phyloP scores from a whole-genome alignment of 2,797 vertebrate species.

The Podargus strigoides region DNA sequence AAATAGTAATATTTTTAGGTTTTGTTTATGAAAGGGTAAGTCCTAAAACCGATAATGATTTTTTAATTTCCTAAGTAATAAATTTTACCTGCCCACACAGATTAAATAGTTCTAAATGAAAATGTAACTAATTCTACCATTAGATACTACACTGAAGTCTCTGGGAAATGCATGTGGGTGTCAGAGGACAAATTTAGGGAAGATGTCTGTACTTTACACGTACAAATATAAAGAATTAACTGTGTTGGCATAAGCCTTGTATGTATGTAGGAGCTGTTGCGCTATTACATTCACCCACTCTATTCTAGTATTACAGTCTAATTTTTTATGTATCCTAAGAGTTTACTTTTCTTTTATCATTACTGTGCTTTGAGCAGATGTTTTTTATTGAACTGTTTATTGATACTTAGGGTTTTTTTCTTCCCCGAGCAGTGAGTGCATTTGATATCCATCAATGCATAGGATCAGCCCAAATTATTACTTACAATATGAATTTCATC shows the following conservation, averaged over 20 bases:
- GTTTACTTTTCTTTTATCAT: constrained; percentile 35
- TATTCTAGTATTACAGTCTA: neutral
- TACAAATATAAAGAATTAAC: neutral
- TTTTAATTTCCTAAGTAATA: neutral
- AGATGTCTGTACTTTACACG: neutral
- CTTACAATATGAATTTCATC: neutral
- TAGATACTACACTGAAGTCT: neutral
- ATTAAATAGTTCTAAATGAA: neutral
- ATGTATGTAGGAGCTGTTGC: neutral
- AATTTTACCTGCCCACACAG: neutral
- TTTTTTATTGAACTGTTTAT: constrained; percentile 48
- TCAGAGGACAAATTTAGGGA: neutral
- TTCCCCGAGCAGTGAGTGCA: neutral
- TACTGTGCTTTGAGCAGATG: constrained; percentile 23
- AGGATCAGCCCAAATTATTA: constrained; percentile 24
- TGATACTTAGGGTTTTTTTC: constrained; percentile 11
- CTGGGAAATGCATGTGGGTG: neutral
- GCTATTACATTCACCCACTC: neutral
- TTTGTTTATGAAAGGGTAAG: neutral
- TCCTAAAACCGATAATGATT: neutral
- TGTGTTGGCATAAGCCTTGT: neutral
- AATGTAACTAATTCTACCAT: neutral
- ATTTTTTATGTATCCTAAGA: constrained; percentile 39
- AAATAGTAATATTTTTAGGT: accelerated
- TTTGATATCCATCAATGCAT: constrained; percentile 35